Base-by-base conservation (phyloP, 2,797 vertebrate genomes). In the Esox lucius region DNA sequence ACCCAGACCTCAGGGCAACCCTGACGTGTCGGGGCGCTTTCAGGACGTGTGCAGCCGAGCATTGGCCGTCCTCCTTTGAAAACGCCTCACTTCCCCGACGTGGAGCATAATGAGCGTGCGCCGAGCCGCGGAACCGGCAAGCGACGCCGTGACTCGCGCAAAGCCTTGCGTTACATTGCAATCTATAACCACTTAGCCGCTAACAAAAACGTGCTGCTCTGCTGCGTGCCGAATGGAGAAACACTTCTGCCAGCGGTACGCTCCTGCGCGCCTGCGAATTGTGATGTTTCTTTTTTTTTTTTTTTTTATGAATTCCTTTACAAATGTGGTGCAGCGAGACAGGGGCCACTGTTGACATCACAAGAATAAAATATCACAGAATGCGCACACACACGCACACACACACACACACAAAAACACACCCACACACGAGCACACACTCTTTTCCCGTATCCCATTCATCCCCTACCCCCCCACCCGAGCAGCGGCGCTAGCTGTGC, bases 161-260 rank as follows among this genome's bases (percentile, higher is more conserved):
- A 86, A 42, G 5, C 39, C 84, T 81, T 87, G 85, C 86, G 87
- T 82, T 87, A 88, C 79, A 66, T 81, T 80, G 75, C 87, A 86
- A 91, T 90, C 87, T 87, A 89, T 87, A 91, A 91, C 86, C 89
- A 87, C 89, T 87, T 87, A 87, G 85, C 86, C 75, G 85, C 87
- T 84, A 81, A 89, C 39, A 87, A 83, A 92, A 93, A 93, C 93
- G 92, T 93, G 89, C 85, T 84, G 91, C 90, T 91, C 86, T 83
- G 88, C 74, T 80, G 82, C 85, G 80, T 86, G 71, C 85, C 84
- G 90, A 88, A 92, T 89, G 89, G 89, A 89, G 88, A 92, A 91
- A 89, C 91, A 85, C 91, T 92, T 91, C 77, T 64, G 86, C 79
- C 39, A 82, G 78, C 53, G 42, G 87, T 87, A 73, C 90, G 88